Base-by-base conservation (phyloP, 2,888 invertebrate species). In the Orchesella flavescens region DNA sequence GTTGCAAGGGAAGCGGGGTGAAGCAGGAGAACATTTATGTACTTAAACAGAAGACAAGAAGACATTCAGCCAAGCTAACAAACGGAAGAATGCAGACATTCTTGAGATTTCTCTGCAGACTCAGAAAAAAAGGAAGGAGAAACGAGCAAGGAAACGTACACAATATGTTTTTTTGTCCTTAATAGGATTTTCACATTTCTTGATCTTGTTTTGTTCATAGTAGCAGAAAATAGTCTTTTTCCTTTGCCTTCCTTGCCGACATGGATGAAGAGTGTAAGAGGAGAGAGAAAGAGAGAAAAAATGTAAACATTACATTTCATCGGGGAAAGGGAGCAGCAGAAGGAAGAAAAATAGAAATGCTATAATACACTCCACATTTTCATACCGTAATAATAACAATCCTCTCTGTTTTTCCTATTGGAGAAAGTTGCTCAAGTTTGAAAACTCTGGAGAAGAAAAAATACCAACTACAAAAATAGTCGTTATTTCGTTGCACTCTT, bases 171-270 rank as follows among this genome's bases (percentile, higher is more conserved):
- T 76, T 69, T 24, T 53, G 68, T 66, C 77, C 57, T 73, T 80
- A 80, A 80, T 80, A 80, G 73, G 80, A 80, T 80, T 80, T 81
- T 81, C 79, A 84, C 84, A 85, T 86, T 85, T 80, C 82, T 78
- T 84, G 72, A 75, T 78, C 75, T 81, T 79, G 77, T 77, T 82
- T 84, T 77, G 69, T 73, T 77, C 83, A 83, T 65, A 61, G 65
- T 80, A 76, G 69, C 73, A 69, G 57, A 75, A 75, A 79, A 84
- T 80, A 71, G 73, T 66, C 63, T 79, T 78, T 34, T 75, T 77
- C 63, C 71, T 79, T 71, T 65, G 61, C 61, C 73, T 75, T 66
- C 57, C 74, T 34, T 19, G 43, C 53, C 19, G 24, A 13, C 15
- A 24, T 55, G 59, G 63, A 17, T 15, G 53, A 12, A 17, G 17